Base-by-base conservation (phyloP, 2,113 vertebrate species). In the Capra hircus region DNA sequence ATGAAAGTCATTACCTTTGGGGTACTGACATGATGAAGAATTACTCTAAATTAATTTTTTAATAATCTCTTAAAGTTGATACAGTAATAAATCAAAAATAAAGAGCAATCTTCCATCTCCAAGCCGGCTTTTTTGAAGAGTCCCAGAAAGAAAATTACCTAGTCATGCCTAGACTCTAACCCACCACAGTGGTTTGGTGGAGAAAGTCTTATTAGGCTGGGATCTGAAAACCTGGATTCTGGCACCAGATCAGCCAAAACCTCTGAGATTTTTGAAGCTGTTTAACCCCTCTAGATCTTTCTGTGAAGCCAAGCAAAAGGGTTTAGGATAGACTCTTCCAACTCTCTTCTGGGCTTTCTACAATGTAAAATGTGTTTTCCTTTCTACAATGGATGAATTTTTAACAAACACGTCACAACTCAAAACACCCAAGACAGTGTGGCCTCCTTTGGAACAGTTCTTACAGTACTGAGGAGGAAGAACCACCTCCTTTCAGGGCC, bases 1-100 rank as follows among this genome's bases (percentile, higher is more conserved):
- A 80, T 64, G 94, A 67, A 98, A 96, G 93, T 84, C 89, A 97
- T 80, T 90, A 95, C 36, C 19, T 5, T 48, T 48, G 64, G 23
- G 77, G 40, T 60, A 94, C 30, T 50, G 17, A n/a, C 11, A 90
- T 62, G 53, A 92, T 17, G 25, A 55, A 53, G 21, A 91, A 43
- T 60, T 88, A 17, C 90, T 90, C 88, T 84, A 87, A 88, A 50
- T 95, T 57, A 81, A 53, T 92, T 87, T 88, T 81, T 85, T 92
- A 88, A 86, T 19, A 57, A 78, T 88, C 81, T 95, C 94, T 88
- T 71, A 62, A 71, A 89, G 78, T 81, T 89, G 81, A 87, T 64
- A 88, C 2, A 48, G 33, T 78, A 90, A 91, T 82, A 55, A 96
- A 93, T 91, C 45, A 97, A 60, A 97, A 96, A 90, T 83, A 87